Evolutionary conservation across 1,140 invertebrate species (phyloP), one percentile per base, ranked within the genome.

Genomic region (Paracyclopina nana): DNA sequence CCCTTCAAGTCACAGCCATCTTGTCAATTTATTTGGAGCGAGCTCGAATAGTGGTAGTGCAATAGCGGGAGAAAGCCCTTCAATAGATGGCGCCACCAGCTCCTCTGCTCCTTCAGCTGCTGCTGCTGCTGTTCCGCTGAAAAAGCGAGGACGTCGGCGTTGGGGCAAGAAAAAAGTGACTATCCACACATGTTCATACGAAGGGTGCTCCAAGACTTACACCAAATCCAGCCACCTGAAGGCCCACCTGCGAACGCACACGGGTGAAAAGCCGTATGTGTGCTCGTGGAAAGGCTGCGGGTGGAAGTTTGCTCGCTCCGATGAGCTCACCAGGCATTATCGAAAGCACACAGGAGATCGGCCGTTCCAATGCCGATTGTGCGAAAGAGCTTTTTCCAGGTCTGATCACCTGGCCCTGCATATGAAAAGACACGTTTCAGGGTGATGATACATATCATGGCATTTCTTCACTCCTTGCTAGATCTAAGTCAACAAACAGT

Each of bases 221-320:
- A 75, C 72, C 4, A 80, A 80, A 60, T 77, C 73, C 52, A 79
- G 77, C 1, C 78, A 80, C 63, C 64, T 80, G 42, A 75, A 78
- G 57, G 73, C 75, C 4, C 77, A 80, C 59, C 60, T 74, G 27
- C 57, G 72, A 44, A 72, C 74, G 41, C 74, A 78, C 56, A 77
- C 74, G 53, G 73, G 75, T 25, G 73, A 75, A 62, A 74, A 67
- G 31, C 82, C 82, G 0, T 92, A 87, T 63, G 73, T 77, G 40
- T 95, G 88, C 59, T 70, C 66, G 49, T 78, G 75, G 76, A 72
- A 72, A 54, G 74, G 73, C 6, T 78, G 76, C 59, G 74, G 73
- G 0, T 78, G 77, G 77, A 75, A 74, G 56, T 78, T 78, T 62
- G 76, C 77, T 2, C 59, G 76, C 41, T 76, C 73, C 16, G 76